Conservation (phyloP, 2,113 vertebrate species). For the Oryctolagus cuniculus region mOryCun1.1 NC_091447.1:50687501-50688000, state of each 20-base stretch:
- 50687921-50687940: constrained; percentile 14
- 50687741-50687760: neutral
- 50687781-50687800: neutral
- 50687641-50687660: neutral
- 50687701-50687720: neutral
- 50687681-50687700: neutral
- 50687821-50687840: neutral
- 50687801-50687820: neutral
- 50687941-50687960: neutral
- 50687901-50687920: constrained; percentile 49
- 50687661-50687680: neutral
- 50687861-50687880: neutral
- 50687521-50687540: neutral
- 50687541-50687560: accelerated
- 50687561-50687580: too few species aligned
- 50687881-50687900: constrained; percentile 70
- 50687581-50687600: neutral
- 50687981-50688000: neutral
- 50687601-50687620: neutral
- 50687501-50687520: neutral
- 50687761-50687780: neutral
- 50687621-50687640: neutral
- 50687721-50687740: neutral
- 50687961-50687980: neutral
- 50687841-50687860: neutral